phyloP scores from a whole-genome alignment of 2,797 vertebrate species.

The Squalus acanthias region DNA sequence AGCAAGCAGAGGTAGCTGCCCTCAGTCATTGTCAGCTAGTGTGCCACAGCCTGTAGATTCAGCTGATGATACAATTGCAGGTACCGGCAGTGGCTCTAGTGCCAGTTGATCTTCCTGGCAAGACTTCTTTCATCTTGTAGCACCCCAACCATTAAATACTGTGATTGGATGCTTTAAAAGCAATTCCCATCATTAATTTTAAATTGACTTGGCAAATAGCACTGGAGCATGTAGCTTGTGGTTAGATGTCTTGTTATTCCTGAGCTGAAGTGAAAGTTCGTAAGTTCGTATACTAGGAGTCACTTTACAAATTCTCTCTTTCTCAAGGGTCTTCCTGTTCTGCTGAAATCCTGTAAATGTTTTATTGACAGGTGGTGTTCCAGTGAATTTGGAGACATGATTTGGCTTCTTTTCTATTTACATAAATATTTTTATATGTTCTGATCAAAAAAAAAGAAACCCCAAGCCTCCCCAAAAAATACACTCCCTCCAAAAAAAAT shows the following conservation, averaged over 20 bases:
- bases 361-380: neutral
- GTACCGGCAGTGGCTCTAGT: neutral
- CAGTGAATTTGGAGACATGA: neutral
- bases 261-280: neutral
- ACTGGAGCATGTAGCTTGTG: neutral
- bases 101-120: neutral
- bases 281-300: neutral
- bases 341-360: neutral
- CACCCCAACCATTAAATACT: neutral
- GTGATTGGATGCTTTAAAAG: neutral
- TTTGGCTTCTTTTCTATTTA: neutral
- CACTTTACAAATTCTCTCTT: neutral
- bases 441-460: neutral
- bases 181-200: neutral
- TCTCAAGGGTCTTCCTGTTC: neutral
- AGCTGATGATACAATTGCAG: too few species aligned
- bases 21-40: neutral
- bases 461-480: neutral
- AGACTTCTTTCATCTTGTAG: neutral
- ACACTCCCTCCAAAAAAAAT: neutral
- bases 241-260: neutral
- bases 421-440: neutral
- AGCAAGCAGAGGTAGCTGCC: neutral
- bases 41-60: neutral
- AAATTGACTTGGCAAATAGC: conserved; percentile 9